Percentiles rank a stretch among this genome's conserved stretches.
These are phyloP conservation scores for Myiopsitta monachus DNA, from an alignment of 2,113 vertebrate species.

Conservation along the genomic window DNA sequence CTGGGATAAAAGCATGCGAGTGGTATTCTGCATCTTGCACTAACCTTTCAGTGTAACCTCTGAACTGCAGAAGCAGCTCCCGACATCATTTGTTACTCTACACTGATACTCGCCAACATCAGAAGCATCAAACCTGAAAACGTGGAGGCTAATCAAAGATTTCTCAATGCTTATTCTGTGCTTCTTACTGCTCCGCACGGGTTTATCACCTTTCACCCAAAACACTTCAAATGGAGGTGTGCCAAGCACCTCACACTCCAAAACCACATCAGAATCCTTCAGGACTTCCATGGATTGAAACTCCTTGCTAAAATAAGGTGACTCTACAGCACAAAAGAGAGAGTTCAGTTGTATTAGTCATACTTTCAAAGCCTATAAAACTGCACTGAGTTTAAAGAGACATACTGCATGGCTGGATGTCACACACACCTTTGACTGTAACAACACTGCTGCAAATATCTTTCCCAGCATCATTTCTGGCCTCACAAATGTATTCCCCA, in stretches of 20 bases:
- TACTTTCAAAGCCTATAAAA: neutral
- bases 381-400: neutral
- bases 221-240: constrained; percentile 89
- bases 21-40: constrained; percentile 55
- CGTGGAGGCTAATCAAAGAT: constrained; percentile 82
- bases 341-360: constrained; percentile 46
- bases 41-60: constrained; percentile 90
- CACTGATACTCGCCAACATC: constrained; percentile 91
- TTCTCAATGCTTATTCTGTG: constrained; percentile 87
- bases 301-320: constrained; percentile 87
- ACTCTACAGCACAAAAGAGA: constrained; percentile 79
- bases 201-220: constrained; percentile 89
- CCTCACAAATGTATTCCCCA: constrained; percentile 91
- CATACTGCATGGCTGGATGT: neutral
- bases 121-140: constrained; percentile 85
- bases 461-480: constrained; percentile 91
- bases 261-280: constrained; percentile 89
- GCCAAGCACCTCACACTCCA: constrained; percentile 88
- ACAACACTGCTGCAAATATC: constrained; percentile 88
- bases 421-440: constrained; percentile 93
- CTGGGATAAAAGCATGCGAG: neutral
- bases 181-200: constrained; percentile 87
- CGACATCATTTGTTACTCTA: constrained; percentile 89
- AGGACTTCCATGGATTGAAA: constrained; percentile 89
- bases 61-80: constrained; percentile 84